Conservation (phyloP, 2,888 invertebrate species). For the Plusia festucae region DNA sequence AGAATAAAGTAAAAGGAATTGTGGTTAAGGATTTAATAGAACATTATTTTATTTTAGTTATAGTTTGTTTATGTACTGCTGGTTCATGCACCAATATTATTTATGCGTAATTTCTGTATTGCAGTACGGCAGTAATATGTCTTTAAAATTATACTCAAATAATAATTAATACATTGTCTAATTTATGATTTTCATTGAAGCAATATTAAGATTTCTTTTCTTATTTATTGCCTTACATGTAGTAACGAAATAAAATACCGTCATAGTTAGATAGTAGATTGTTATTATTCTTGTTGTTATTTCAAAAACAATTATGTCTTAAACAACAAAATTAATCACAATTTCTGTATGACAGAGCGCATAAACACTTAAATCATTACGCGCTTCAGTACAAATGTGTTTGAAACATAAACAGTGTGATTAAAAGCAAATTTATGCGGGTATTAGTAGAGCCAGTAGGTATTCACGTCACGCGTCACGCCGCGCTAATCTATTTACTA, state of each 20-base stretch:
- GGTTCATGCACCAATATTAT: too few species aligned
- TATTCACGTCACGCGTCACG: slow-evolving; percentile 59
- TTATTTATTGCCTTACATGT: too few species aligned
- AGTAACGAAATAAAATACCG: too few species aligned
- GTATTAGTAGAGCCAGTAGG: slow-evolving; percentile 8
- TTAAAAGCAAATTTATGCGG: slow-evolving; percentile 45
- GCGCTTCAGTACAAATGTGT: slow-evolving; percentile 41
- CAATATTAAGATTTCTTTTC: too few species aligned
- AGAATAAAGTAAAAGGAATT: slow-evolving; percentile 25
- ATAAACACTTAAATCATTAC: slow-evolving; percentile 53
- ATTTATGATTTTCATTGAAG: too few species aligned
- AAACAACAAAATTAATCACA: background rate
- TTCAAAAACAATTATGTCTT: too few species aligned
- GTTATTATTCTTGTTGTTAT: too few species aligned
- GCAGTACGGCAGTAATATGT: background rate
- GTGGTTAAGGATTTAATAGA: slow-evolving; percentile 6
- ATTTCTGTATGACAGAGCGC: background rate
- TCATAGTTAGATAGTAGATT: too few species aligned
- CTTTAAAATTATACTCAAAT: background rate
- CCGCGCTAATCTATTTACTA: slow-evolving; percentile 64
- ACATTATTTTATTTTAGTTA: background rate
- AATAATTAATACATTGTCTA: too few species aligned
- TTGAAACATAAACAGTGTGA: slow-evolving; percentile 49
- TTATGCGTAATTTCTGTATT: background rate
- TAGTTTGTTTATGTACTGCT: background rate